Base-by-base conservation (phyloP, 2,113 vertebrate genomes). In the Entelurus aequoreus region DNA sequence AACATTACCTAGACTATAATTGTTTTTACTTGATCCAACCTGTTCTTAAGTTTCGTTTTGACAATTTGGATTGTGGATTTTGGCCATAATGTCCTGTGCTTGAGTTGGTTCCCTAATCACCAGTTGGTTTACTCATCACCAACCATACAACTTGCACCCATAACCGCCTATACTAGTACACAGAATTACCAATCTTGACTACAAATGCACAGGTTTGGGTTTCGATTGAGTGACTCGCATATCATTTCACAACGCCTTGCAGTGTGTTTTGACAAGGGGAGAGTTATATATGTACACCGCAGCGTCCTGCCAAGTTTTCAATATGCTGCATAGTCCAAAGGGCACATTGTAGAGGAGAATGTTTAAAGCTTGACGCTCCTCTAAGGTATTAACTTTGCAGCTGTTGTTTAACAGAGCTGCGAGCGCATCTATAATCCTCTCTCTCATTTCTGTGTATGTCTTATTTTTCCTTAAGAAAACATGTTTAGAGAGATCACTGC, bases 401-500 rank as follows among this genome's bases (percentile, higher is more conserved):
- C 21, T 19, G 19, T 28, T 11, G 19, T 12, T 19, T 19, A n/a
- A 55, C 60, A 4, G 53, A 62, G 38, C 37, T 46, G 42, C 37
- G 36, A 54, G 48, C 47, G 53, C 19, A 35, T 14, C 19, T 58
- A 60, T 36, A 62, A 49, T 66, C 54, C 10, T 63, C 52, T 61
- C 68, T 46, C 42, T 59, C 55, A 46, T 71, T 72, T 69, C 59
- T 51, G 54, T 61, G 19, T 68, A 35, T 67, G 16, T 40, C 42
- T 38, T 56, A 47, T 36, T 61, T 62, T 71, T 72, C 55, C 49
- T 83, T 79, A 72, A 65, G 14, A 80, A 64, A 82, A 68, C 48
- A 70, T 66, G 68, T 77, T 77, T 2, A 38, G 16, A 76, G 77
- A 77, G 79, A 80, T 79, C 71, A 68, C 59, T 76, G 77, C 79